Evolutionary conservation across 2,888 invertebrate species (phyloP).

Genomic region (Pristionchus japonicus): DNA sequence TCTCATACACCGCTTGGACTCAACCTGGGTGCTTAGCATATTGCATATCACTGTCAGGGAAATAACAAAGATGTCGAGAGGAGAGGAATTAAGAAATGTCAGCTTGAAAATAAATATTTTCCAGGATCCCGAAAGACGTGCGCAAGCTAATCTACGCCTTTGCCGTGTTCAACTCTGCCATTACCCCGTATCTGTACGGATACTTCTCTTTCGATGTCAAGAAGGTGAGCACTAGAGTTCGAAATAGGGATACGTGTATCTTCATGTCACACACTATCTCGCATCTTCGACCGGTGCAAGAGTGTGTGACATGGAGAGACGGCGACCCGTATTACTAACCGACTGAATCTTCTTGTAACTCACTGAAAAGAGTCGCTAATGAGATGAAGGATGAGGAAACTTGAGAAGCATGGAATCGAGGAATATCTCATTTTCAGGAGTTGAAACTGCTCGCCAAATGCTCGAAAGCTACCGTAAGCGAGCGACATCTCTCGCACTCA

Average conservation of each 20-base stretch:
- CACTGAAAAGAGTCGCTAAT: too few relatives aligned
- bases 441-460: constrained; percentile 57
- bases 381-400: background rate
- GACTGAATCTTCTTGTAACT: too few relatives aligned
- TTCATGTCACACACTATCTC: too few relatives aligned
- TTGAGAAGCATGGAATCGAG: too few relatives aligned
- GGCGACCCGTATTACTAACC: too few relatives aligned
- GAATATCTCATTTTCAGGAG: constrained; percentile 47
- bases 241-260: too few relatives aligned
- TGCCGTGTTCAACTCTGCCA: constrained; percentile 95
- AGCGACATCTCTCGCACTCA: constrained; percentile 46
- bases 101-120: constrained; percentile 40
- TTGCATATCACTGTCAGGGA: too few relatives aligned
- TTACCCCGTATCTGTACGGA: constrained; percentile 96
- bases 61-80: background rate
- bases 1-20: background rate
- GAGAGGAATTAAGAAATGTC: background rate
- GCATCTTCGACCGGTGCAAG: too few relatives aligned
- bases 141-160: constrained; percentile 85
- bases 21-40: background rate
- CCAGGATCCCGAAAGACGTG: constrained; percentile 65
- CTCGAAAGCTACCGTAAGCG: constrained; percentile 57
- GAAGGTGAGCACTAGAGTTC: constrained; percentile 47
- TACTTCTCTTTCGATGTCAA: constrained; percentile 72
- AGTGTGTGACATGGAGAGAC: too few relatives aligned